phyloP scores from a whole-genome alignment of 2,888 invertebrate genomes.

The Thymelicus acteon region DNA sequence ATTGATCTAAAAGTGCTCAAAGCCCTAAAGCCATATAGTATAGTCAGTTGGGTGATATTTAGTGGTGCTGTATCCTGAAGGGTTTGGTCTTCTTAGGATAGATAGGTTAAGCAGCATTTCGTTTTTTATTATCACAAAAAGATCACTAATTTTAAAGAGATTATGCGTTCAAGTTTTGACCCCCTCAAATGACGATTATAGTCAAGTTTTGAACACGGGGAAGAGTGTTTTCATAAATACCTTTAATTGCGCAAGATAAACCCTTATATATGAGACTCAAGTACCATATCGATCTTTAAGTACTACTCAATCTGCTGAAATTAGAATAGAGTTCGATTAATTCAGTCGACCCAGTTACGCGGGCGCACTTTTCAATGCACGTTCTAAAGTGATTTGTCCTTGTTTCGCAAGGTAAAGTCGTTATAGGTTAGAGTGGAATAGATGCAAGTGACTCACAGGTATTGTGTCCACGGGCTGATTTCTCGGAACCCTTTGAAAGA shows the following conservation, averaged over 20 bases:
- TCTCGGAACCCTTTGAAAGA: constrained; percentile 1
- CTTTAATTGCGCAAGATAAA: background rate
- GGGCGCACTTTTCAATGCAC: constrained; percentile 38
- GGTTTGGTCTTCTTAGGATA: too few relatives aligned
- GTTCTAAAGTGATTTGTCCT: constrained; percentile 30
- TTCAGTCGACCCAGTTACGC: constrained; percentile 44
- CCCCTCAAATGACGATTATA: too few relatives aligned
- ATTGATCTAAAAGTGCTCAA: too few relatives aligned
- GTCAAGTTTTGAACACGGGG: too few relatives aligned
- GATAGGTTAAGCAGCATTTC: too few relatives aligned
- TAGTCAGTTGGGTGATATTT: too few relatives aligned
- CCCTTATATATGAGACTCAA: constrained; percentile 51
- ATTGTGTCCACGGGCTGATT: constrained; percentile 25
- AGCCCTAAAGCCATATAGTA: too few relatives aligned
- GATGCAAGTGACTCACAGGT: constrained; percentile 25
- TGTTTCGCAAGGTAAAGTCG: constrained; percentile 34
- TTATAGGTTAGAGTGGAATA: constrained; percentile 31
- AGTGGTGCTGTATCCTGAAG: too few relatives aligned
- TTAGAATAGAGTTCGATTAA: constrained; percentile 44
- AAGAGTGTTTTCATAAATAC: background rate
- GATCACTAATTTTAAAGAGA: too few relatives aligned
- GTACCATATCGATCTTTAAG: constrained; percentile 48
- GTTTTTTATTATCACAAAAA: too few relatives aligned
- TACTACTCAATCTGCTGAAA: constrained; percentile 41
- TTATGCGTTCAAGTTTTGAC: too few relatives aligned